phyloP scores from a whole-genome alignment of 2,888 invertebrate genomes.

The Drosophila nigritarsus region DNA sequence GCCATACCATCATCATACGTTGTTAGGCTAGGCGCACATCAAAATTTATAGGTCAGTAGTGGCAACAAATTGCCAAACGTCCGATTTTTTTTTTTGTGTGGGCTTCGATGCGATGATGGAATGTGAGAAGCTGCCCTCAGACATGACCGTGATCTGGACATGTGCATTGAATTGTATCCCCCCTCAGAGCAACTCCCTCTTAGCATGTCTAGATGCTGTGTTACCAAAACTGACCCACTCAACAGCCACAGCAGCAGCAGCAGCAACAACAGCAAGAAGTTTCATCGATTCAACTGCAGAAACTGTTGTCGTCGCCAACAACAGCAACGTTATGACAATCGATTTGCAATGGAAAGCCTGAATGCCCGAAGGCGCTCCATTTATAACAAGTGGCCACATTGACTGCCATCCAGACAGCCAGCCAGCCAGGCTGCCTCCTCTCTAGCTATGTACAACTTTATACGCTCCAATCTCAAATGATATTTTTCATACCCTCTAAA shows the following conservation, averaged over 20 bases:
- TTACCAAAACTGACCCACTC: conserved; percentile 55
- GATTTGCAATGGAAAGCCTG: conserved; percentile 80
- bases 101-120: conserved; percentile 42
- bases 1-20: conserved; percentile 46
- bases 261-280: neutral
- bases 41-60: conserved; percentile 84
- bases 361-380: conserved; percentile 76
- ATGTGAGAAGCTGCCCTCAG: conserved; percentile 61
- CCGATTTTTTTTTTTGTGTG: conserved; percentile 32
- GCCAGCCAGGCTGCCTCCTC: conserved; percentile 12
- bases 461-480: conserved; percentile 37
- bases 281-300: conserved; percentile 30
- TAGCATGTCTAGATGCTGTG: neutral
- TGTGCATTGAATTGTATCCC: conserved; percentile 44
- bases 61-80: conserved; percentile 77
- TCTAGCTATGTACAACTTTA: conserved; percentile 48
- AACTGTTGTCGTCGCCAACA: conserved; percentile 45
- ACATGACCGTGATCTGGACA: conserved; percentile 51
- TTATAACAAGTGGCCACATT: conserved; percentile 77
- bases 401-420: conserved; percentile 19
- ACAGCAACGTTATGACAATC: conserved; percentile 76
- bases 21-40: conserved; percentile 65
- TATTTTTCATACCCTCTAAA: conserved; percentile 41
- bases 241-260: conserved; percentile 12
- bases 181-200: neutral